Percentiles rank a stretch among this genome's conserved stretches.
These are phyloP conservation scores for Morpho deidamia DNA, from an alignment of 2,888 invertebrate genomes.

Conservation along the genomic window DNA sequence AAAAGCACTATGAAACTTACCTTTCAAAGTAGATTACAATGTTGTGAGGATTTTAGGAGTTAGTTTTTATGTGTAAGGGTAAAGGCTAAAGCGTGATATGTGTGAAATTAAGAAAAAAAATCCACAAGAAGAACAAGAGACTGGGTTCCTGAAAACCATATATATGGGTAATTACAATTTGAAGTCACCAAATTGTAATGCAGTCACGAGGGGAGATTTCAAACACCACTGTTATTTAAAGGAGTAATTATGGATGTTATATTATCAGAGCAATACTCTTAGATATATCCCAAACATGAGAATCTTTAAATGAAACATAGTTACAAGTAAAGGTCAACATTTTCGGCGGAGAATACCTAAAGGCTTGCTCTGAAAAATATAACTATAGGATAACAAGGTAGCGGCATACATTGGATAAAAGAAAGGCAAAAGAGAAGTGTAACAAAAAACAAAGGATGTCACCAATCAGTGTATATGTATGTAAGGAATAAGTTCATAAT, in stretches of 20 bases:
- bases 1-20: slow-evolving; percentile 12
- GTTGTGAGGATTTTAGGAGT: slow-evolving; percentile 6
- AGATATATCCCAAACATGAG: slow-evolving; percentile 39
- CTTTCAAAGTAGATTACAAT: slow-evolving; percentile 3
- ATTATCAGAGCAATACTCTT: slow-evolving; percentile 43
- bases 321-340: slow-evolving; percentile 59
- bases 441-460: slow-evolving; percentile 1
- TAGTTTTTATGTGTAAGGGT: slow-evolving; percentile 9
- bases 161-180: slow-evolving; percentile 67
- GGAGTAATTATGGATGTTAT: slow-evolving; percentile 37
- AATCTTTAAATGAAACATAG: slow-evolving; percentile 55
- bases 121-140: slow-evolving; percentile 70
- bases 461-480: not conserved
- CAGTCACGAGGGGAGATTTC: slow-evolving; percentile 79
- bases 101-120: slow-evolving; percentile 32
- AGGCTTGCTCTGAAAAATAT: slow-evolving; percentile 46
- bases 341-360: slow-evolving; percentile 34
- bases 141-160: slow-evolving; percentile 77
- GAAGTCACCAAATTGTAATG: slow-evolving; percentile 78
- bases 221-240: slow-evolving; percentile 55
- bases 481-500: not conserved
- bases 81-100: slow-evolving; percentile 15
- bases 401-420: slow-evolving; percentile 30
- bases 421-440: slow-evolving; percentile 19
- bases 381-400: slow-evolving; percentile 34